phyloP scores from a whole-genome alignment of 2,888 invertebrate genomes.

The Blera fallax region DNA sequence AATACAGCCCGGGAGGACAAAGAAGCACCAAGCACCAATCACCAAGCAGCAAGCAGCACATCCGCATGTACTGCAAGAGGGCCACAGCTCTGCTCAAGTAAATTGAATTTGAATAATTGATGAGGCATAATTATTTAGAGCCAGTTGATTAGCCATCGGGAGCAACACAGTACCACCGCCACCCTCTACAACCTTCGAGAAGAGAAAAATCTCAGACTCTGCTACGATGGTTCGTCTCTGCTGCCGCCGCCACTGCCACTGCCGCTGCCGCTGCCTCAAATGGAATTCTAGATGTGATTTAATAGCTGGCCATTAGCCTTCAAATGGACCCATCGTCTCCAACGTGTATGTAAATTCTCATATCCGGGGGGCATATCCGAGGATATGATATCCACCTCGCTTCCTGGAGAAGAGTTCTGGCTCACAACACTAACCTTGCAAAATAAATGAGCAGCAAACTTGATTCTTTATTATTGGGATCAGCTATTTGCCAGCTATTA shows the following conservation, averaged over 20 bases:
- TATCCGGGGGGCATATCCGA: slow-evolving; percentile 67
- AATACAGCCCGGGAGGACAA: slow-evolving; percentile 47
- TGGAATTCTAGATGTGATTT: slow-evolving; percentile 75
- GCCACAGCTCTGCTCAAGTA: slow-evolving; percentile 57
- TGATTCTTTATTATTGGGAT: slow-evolving; percentile 74
- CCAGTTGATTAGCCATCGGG: slow-evolving; percentile 73
- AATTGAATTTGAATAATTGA: slow-evolving; percentile 76
- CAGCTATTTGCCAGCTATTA: slow-evolving; percentile 74
- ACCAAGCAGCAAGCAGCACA: slow-evolving; percentile 1
- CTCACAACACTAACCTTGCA: slow-evolving; percentile 29
- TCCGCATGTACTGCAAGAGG: not conserved
- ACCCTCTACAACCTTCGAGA: not conserved
- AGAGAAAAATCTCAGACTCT: slow-evolving; percentile 59
- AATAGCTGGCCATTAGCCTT: slow-evolving; percentile 74
- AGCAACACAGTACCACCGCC: slow-evolving; percentile 51
- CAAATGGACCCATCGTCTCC: slow-evolving; percentile 54
- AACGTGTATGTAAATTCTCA: slow-evolving; percentile 69
- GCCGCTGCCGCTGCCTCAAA: slow-evolving; percentile 71
- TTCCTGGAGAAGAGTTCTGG: slow-evolving; percentile 67
- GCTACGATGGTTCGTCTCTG: not conserved
- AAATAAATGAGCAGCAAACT: slow-evolving; percentile 68
- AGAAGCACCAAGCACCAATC: not conserved
- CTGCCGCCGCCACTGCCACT: too few relatives aligned
- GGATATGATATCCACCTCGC: slow-evolving; percentile 67
- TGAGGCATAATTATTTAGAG: slow-evolving; percentile 75